Evolutionary conservation across 53 echinoderm and acorn worm genomes (phyloP), one percentile per base, ranked within the genome.

Genomic region (Apostichopus leukothele): DNA sequence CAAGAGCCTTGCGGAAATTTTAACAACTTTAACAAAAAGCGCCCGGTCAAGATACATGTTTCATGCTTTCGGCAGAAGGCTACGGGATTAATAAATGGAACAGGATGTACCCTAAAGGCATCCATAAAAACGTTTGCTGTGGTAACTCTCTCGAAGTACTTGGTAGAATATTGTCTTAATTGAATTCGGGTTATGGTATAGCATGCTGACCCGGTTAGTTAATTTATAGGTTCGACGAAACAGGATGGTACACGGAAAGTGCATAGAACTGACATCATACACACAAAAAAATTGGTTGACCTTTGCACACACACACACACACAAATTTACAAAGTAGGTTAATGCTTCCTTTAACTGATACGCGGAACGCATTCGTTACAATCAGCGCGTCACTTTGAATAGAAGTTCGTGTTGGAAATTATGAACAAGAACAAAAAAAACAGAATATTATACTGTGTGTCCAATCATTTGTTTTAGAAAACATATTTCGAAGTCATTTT

Each of bases 41-140:
- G 63, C 63, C 16, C 71, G 20, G 71, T 71, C 13, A 71, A 71
- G 71, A 18, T n/a, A 71, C 71, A 71, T 71, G 71, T 13, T 19
- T 71, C 71, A n/a, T 71, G n/a, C 18, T 53, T 16, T 19, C 81
- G 59, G 81, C 51, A 53, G 81, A 20, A 57, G 55, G 55, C 54
- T 81, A 54, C 59, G 54, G 55, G 81, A 81, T 81, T 81, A 81
- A 81, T 81, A 59, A 81, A 81, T 54, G 55, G 55, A 8, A 81
- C 81, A 81, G 81, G 55, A 81, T n/a, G 81, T 54, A 54, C 81
- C 81, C 81, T 81, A 51, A 59, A 81, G 81, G 81, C 59, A 81
- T 81, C 81, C 59, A 81, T 81, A 81, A 71, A 71, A n/a, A 71
- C n/a, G n/a, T 71, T 71, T 71, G 13, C 20, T n/a, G 18, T 61